Evolutionary conservation across 2,888 invertebrate species (phyloP).

Genomic region (Willowsia nigromaculata): DNA sequence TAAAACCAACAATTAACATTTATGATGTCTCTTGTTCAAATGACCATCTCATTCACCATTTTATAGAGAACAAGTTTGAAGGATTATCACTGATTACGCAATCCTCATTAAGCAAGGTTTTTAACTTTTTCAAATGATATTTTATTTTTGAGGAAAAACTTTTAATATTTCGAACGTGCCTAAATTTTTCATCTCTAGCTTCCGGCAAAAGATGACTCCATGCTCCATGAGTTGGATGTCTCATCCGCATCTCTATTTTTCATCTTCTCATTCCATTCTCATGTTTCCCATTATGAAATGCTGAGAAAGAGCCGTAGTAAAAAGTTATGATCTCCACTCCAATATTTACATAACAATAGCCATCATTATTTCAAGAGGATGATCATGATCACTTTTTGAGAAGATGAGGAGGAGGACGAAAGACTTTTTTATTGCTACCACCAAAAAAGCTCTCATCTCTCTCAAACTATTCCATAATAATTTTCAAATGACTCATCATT

Average conservation of each 20-base stretch:
- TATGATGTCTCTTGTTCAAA: not conserved
- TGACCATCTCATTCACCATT: not conserved
- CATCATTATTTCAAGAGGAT: not conserved
- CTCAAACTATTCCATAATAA: not conserved
- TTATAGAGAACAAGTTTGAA: not conserved
- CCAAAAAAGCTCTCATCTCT: not conserved
- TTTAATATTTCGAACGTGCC: not conserved
- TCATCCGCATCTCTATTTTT: not conserved
- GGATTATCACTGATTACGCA: no score
- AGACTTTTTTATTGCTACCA: no score
- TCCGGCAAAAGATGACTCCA: slow-evolving; percentile 36
- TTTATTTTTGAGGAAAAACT: not conserved
- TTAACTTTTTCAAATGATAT: not conserved
- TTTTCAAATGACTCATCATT: not conserved
- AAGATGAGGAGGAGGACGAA: not conserved
- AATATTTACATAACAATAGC: slow-evolving; percentile 24
- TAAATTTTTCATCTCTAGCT: not conserved
- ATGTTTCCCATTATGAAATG: not conserved
- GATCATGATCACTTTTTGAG: not conserved
- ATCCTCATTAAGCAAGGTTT: no score
- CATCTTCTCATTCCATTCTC: not conserved
- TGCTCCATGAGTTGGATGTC: not conserved
- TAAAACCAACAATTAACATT: not conserved
- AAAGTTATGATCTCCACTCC: not conserved
- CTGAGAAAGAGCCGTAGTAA: not conserved